A percentile compares a stretch with the other conserved stretches of the same genome.
Conservation (phyloP, 2,888 invertebrate genomes). For the Cosmia pyralina region DNA sequence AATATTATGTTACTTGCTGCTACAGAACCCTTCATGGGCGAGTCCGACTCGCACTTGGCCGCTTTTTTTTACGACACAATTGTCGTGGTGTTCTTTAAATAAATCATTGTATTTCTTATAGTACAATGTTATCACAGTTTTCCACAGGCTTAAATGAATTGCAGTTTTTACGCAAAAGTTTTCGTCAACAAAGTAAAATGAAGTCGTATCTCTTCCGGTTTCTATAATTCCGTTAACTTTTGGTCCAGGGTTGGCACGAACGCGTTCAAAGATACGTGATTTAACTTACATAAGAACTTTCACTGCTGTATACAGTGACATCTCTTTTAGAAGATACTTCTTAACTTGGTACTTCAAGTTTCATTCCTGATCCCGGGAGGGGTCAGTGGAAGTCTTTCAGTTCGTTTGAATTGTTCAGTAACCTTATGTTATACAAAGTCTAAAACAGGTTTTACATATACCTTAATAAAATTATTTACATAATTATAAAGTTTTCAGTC, state of each 20-base stretch:
- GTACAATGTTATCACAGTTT: neutral
- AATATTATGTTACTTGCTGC: no score
- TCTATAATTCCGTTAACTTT: slow-evolving; percentile 51
- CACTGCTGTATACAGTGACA: slow-evolving; percentile 55
- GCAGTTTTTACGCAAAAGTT: neutral
- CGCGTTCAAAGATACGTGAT: slow-evolving; percentile 52
- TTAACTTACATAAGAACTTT: slow-evolving; percentile 65
- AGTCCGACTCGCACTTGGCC: no score
- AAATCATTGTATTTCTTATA: slow-evolving; percentile 8
- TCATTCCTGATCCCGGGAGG: slow-evolving; percentile 15
- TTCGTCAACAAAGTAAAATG: neutral
- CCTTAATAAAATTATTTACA: neutral
- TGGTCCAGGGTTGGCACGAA: slow-evolving; percentile 48
- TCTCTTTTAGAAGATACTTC: slow-evolving; percentile 41
- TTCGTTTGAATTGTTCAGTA: neutral
- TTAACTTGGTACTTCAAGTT: slow-evolving; percentile 18
- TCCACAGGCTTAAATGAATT: no score
- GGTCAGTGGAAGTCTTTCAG: slow-evolving; percentile 17
- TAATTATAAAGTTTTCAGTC: neutral
- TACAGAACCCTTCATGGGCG: no score
- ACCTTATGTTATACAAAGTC: neutral
- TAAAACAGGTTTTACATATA: neutral
- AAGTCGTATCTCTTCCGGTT: slow-evolving; percentile 56
- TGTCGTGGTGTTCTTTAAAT: slow-evolving; percentile 5
- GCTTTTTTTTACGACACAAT: slow-evolving; percentile 14